These are phyloP conservation scores for Anagyrus pseudococci DNA, from an alignment of 2,888 invertebrate genomes.

Conservation along the genomic window DNA sequence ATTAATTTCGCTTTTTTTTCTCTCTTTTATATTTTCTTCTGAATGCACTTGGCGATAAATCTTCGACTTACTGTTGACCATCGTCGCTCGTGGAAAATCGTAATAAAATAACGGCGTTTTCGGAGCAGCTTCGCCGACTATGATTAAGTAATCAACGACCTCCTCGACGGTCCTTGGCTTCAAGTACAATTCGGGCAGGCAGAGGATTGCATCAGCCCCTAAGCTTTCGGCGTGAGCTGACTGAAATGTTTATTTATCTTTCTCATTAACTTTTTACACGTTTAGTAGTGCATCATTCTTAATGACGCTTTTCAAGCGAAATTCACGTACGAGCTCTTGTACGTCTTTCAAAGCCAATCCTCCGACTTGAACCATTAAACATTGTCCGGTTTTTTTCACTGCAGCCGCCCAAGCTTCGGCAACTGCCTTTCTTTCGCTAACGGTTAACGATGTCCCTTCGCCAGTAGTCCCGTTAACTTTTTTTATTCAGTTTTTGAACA, in stretches of 20 bases:
- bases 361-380: constrained; percentile 78
- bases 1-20: too few species aligned
- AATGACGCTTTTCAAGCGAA: neutral
- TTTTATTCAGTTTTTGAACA: neutral
- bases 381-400: constrained; percentile 65
- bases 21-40: neutral
- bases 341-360: constrained; percentile 74
- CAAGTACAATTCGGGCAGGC: constrained; percentile 79
- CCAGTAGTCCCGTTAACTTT: constrained; percentile 83
- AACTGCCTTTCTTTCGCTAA: constrained; percentile 71
- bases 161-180: constrained; percentile 70
- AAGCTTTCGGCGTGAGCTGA: constrained; percentile 72
- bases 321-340: constrained; percentile 66
- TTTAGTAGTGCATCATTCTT: neutral
- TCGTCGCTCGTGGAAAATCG: constrained; percentile 60
- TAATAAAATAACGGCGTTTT: constrained; percentile 82
- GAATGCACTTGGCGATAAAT: neutral
- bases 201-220: constrained; percentile 73
- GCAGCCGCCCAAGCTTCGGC: constrained; percentile 71
- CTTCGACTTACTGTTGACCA: constrained; percentile 25
- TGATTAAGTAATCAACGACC: constrained; percentile 71
- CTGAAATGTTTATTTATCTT: constrained; percentile 54
- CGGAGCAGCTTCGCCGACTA: constrained; percentile 75
- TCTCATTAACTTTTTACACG: neutral
- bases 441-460: constrained; percentile 74